phyloP scores from a whole-genome alignment of 2,888 invertebrate genomes.

The Halocaridina rubra region DNA sequence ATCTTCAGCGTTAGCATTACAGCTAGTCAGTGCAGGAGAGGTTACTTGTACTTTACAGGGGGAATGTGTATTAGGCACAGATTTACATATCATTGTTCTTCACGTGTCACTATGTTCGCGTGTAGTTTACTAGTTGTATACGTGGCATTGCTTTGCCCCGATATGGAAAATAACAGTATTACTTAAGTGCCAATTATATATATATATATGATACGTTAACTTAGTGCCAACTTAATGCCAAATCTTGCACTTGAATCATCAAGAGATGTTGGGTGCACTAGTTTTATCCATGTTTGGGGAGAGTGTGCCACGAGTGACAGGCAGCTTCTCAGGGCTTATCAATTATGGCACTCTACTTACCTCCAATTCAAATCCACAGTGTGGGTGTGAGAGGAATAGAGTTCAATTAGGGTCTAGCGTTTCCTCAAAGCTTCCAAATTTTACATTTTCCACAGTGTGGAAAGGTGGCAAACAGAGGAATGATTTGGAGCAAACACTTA shows the following conservation, averaged over 20 bases:
- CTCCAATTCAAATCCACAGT: slow-evolving; percentile 23
- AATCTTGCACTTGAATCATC: slow-evolving; percentile 28
- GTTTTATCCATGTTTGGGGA: slow-evolving; percentile 36
- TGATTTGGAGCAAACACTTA: background rate
- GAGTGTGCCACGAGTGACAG: slow-evolving; percentile 25
- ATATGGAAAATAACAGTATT: slow-evolving; percentile 43
- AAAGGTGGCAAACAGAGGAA: background rate
- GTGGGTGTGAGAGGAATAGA: slow-evolving; percentile 12
- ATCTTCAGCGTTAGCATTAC: slow-evolving; percentile 51
- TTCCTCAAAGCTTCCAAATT: background rate
- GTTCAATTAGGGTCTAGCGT: background rate
- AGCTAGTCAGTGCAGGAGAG: slow-evolving; percentile 51
- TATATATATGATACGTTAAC: slow-evolving; percentile 15
- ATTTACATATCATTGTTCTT: slow-evolving; percentile 61
- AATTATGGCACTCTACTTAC: too few species aligned
- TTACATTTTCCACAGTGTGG: background rate
- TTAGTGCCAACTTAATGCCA: slow-evolving; percentile 53
- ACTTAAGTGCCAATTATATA: slow-evolving; percentile 51
- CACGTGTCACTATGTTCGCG: slow-evolving; percentile 57
- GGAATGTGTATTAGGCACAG: slow-evolving; percentile 57
- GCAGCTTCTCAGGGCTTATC: slow-evolving; percentile 26
- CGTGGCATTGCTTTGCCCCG: slow-evolving; percentile 27
- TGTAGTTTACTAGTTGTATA: slow-evolving; percentile 52
- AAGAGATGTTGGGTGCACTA: slow-evolving; percentile 27
- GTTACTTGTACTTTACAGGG: slow-evolving; percentile 47